A percentile compares a stretch with the other conserved stretches of the same genome.
phyloP scores from a whole-genome alignment of 2,113 vertebrate genomes.

The Hepsetus odoe region DNA sequence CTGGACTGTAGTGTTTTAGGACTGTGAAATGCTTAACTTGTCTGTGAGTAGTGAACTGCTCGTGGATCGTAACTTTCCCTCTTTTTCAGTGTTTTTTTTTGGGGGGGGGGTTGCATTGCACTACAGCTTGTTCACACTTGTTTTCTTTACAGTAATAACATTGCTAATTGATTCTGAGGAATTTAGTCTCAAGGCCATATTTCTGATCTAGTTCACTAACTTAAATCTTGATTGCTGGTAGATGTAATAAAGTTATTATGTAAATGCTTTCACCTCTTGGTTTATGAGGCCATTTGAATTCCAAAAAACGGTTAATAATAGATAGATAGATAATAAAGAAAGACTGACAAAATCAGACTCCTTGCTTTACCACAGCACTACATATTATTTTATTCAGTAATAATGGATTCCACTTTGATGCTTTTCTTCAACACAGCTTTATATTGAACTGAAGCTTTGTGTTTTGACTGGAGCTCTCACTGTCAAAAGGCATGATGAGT shows the following conservation, averaged over 20 bases:
- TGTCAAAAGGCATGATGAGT: not conserved
- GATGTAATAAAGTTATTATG: not conserved
- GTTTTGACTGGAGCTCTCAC: not conserved
- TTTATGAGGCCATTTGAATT: not conserved
- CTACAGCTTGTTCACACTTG: not conserved
- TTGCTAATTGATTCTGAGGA: not conserved
- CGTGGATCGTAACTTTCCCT: not conserved
- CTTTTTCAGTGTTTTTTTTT: not conserved
- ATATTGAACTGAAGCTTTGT: not conserved
- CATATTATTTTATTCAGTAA: not conserved
- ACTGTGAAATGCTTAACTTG: not conserved
- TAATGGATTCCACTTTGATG: no score
- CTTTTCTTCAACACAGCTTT: not conserved
- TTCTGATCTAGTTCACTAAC: not conserved
- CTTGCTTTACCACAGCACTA: no score
- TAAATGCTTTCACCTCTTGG: not conserved
- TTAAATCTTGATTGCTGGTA: not conserved
- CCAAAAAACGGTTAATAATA: no score
- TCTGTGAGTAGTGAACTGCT: not conserved
- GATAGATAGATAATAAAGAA: no score
- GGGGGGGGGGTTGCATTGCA: no score
- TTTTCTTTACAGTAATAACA: conserved; percentile 1
- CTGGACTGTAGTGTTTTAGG: not conserved
- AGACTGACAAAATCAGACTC: no score
- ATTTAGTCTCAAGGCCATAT: not conserved